A percentile compares a stretch with the other conserved stretches of the same genome.
Evolutionary conservation across 2,113 vertebrate genomes (phyloP).

Genomic region (Phrynosoma blainvillii): DNA sequence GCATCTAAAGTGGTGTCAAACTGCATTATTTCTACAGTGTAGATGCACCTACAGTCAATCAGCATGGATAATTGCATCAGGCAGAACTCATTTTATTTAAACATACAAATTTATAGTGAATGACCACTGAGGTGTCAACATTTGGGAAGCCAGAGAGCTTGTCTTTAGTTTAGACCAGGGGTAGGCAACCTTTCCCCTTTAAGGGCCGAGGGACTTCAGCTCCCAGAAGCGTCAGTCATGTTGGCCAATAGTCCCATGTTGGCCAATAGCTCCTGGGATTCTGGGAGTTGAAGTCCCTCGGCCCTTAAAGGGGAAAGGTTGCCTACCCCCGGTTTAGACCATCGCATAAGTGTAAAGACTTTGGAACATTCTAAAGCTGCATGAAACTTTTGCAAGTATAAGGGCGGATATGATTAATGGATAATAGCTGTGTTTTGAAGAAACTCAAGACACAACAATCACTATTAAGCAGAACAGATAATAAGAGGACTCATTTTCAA

Average conservation of each 20-base stretch:
- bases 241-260: too few relatives aligned
- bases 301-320: too few relatives aligned
- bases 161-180: too few relatives aligned
- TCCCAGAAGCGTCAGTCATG: too few relatives aligned
- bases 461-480: neutral
- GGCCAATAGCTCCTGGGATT: too few relatives aligned
- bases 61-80: neutral
- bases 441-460: neutral
- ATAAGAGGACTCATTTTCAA: neutral
- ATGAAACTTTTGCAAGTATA: neutral
- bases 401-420: neutral
- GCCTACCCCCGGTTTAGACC: too few relatives aligned
- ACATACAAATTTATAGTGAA: neutral
- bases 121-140: neutral
- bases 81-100: neutral
- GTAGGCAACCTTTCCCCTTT: too few relatives aligned
- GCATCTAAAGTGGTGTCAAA: too few relatives aligned
- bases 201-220: too few relatives aligned
- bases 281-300: too few relatives aligned
- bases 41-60: too few relatives aligned
- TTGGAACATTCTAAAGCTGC: neutral
- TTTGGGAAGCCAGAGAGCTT: neutral
- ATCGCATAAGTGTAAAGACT: neutral
- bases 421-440: neutral
- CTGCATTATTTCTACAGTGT: too few relatives aligned